Conservation (phyloP, 1,140 invertebrate species). For the Tenebrio molitor region DNA sequence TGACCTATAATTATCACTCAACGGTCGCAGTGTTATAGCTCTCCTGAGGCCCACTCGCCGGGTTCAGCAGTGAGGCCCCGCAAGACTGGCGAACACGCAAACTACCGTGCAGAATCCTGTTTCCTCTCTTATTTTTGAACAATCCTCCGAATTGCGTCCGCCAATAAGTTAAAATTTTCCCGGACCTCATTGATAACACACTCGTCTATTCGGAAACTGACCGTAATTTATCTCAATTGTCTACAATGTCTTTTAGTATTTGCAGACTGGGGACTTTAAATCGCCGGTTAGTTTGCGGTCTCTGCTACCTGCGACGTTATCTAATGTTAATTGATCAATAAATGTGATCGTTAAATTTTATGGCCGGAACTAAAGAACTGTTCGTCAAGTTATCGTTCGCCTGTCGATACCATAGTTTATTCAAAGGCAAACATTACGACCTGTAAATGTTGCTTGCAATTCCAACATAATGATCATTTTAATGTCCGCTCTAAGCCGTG, state of each 20-base stretch:
- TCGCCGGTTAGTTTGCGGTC: constrained; percentile 18
- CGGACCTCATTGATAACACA: background rate
- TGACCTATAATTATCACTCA: constrained; percentile 66
- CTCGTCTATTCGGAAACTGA: background rate
- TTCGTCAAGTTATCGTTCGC: constrained; percentile 52
- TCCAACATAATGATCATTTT: constrained; percentile 54
- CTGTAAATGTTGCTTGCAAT: constrained; percentile 54
- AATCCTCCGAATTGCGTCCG: constrained; percentile 2
- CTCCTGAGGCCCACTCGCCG: constrained; percentile 58
- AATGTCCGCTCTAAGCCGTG: constrained; percentile 46
- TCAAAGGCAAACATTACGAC: constrained; percentile 51
- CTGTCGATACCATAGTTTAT: constrained; percentile 53
- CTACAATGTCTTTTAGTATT: too few relatives aligned
- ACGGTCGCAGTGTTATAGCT: constrained; percentile 62
- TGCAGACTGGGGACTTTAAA: constrained; percentile 12
- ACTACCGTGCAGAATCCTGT: constrained; percentile 53
- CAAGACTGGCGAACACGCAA: constrained; percentile 52
- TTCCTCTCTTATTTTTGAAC: constrained; percentile 31
- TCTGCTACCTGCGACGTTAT: constrained; percentile 27
- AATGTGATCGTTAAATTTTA: constrained; percentile 51
- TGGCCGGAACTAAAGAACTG: constrained; percentile 46
- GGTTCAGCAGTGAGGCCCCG: constrained; percentile 38
- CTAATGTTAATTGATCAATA: constrained; percentile 53
- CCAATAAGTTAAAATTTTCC: constrained; percentile 16
- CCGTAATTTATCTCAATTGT: too few relatives aligned